A percentile compares a stretch with the other conserved stretches of the same genome.
phyloP scores from a whole-genome alignment of 2,797 vertebrate species.

The Spheniscus humboldti region DNA sequence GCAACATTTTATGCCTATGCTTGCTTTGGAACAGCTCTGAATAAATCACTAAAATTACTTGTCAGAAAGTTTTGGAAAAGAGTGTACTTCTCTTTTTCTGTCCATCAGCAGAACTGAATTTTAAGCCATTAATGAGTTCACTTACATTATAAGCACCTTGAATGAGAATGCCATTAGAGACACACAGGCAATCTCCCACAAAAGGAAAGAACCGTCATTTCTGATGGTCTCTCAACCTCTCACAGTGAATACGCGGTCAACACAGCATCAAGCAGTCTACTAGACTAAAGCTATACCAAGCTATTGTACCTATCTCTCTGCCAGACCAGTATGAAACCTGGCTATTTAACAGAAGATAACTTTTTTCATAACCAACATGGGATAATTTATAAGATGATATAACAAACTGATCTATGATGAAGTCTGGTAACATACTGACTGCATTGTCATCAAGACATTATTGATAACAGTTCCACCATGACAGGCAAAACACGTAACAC shows the following conservation, averaged over 20 bases:
- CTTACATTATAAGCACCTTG: not conserved
- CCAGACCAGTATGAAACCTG: not conserved
- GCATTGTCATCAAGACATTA: not conserved
- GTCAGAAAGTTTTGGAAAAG: not conserved
- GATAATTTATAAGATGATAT: not conserved
- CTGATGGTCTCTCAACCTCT: not conserved
- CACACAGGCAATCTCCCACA: not conserved
- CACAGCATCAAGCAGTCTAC: not conserved
- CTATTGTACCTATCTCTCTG: not conserved
- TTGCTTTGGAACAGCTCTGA: not conserved
- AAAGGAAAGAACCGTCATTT: not conserved
- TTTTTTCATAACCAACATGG: not conserved
- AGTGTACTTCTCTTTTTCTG: not conserved
- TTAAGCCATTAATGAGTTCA: not conserved
- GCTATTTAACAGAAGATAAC: not conserved
- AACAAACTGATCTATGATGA: not conserved
- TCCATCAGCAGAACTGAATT: not conserved
- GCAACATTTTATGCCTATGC: not conserved
- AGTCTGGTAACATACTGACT: not conserved
- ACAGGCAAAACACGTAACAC: not conserved
- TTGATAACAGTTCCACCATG: not conserved
- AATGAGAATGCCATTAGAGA: not conserved
- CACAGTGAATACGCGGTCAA: not conserved
- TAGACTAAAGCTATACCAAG: not conserved
- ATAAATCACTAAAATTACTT: not conserved